These are phyloP conservation scores for Orchestes rusci DNA, from an alignment of 2,888 invertebrate genomes.

Conservation along the genomic window DNA sequence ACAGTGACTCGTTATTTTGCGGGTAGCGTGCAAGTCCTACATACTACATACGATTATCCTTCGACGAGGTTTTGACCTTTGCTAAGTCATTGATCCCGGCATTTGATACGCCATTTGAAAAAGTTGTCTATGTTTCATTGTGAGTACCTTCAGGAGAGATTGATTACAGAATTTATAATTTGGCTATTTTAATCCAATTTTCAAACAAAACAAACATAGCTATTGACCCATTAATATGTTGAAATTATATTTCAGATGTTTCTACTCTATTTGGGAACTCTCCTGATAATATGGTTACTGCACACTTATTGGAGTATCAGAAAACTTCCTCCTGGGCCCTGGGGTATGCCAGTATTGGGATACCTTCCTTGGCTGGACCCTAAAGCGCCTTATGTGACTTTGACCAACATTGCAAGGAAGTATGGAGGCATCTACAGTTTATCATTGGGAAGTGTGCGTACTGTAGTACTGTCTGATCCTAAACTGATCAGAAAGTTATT, in stretches of 20 bases:
- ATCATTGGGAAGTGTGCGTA: slow-evolving; percentile 64
- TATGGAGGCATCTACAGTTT: slow-evolving; percentile 72
- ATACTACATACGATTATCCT: too few species aligned
- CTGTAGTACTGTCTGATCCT: slow-evolving; percentile 72
- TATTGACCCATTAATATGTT: too few species aligned
- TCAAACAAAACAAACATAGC: too few species aligned
- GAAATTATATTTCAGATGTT: slow-evolving; percentile 31
- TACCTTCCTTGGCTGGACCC: slow-evolving; percentile 68
- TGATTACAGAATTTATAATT: too few species aligned
- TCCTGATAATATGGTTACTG: slow-evolving; percentile 19
- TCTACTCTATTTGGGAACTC: slow-evolving; percentile 16
- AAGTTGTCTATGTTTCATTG: neutral
- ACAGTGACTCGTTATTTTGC: neutral
- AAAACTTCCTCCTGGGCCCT: slow-evolving; percentile 68
- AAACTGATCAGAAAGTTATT: slow-evolving; percentile 65
- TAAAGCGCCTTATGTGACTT: slow-evolving; percentile 60
- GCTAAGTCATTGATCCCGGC: too few species aligned
- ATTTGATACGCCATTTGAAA: too few species aligned
- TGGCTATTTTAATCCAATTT: too few species aligned
- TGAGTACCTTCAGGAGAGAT: neutral
- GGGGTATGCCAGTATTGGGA: slow-evolving; percentile 70
- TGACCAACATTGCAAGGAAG: slow-evolving; percentile 57
- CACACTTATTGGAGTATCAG: slow-evolving; percentile 31
- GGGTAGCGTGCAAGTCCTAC: too few species aligned
- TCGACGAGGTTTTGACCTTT: too few species aligned